These are phyloP conservation scores for Macrobrachium nipponense DNA, from an alignment of 1,140 invertebrate species.

Conservation along the genomic window DNA sequence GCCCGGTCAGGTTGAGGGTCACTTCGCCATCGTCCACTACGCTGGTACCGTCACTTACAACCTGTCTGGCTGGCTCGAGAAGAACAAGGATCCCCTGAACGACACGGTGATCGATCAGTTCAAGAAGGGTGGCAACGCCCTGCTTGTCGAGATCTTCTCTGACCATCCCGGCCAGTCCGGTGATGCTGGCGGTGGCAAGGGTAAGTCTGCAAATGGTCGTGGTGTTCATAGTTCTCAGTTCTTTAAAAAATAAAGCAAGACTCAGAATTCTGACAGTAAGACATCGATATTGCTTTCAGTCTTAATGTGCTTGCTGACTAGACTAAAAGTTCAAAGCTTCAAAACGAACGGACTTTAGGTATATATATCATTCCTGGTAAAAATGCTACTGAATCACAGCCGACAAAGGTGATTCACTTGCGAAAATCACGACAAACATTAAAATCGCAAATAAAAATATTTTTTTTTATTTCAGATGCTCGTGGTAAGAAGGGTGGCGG, in stretches of 20 bases:
- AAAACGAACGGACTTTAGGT: too few species aligned
- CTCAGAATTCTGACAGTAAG: too few species aligned
- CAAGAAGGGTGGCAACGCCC: constrained; percentile 90
- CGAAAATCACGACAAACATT: background rate
- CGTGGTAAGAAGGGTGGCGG: constrained; percentile 89
- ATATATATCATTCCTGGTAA: too few species aligned
- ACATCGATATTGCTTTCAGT: too few species aligned
- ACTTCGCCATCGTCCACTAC: constrained; percentile 76
- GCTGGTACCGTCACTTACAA: constrained; percentile 53
- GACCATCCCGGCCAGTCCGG: constrained; percentile 80
- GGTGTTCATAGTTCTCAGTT: background rate
- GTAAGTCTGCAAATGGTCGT: background rate
- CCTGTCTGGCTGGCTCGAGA: constrained; percentile 49
- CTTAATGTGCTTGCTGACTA: too few species aligned
- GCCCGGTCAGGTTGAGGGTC: constrained; percentile 91
- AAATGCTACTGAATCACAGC: background rate
- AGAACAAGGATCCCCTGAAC: constrained; percentile 58
- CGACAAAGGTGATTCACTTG: too few species aligned
- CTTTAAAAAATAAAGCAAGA: too few species aligned
- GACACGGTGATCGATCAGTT: constrained; percentile 46
- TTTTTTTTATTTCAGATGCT: constrained; percentile 72
- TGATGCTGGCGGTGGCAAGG: constrained; percentile 82
- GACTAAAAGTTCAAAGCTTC: too few species aligned
- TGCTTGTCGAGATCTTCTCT: constrained; percentile 80
- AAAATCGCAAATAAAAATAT: background rate